Evolutionary conservation across 2,888 invertebrate genomes (phyloP).

Genomic region (Athalia cordata): DNA sequence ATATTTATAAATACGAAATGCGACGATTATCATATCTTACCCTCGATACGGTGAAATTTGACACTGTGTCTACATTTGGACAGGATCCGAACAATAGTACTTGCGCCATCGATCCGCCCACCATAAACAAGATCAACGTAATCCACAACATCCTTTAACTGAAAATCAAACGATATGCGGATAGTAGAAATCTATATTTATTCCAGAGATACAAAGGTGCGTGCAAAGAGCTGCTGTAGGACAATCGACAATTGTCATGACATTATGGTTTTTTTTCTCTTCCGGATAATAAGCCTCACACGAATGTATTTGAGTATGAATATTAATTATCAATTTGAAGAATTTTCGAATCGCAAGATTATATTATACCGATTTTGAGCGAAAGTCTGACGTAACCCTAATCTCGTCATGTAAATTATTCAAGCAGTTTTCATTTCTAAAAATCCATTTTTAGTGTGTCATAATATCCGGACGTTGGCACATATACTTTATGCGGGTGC

Average conservation of each 20-base stretch:
- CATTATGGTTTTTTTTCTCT: too few species aligned
- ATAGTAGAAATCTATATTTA: neutral
- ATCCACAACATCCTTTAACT: conserved; percentile 55
- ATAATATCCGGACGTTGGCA: too few species aligned
- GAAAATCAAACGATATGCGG: conserved; percentile 2
- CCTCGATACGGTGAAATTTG: conserved; percentile 77
- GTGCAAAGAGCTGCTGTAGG: too few species aligned
- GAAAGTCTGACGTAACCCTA: neutral
- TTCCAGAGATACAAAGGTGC: too few species aligned
- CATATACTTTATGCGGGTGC: too few species aligned
- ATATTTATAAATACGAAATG: neutral
- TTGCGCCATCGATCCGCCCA: conserved; percentile 73
- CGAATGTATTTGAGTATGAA: too few species aligned
- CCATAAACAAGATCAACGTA: conserved; percentile 54
- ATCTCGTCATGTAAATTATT: neutral
- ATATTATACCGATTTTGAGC: neutral
- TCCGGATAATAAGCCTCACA: too few species aligned
- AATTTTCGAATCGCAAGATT: too few species aligned
- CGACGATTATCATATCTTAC: conserved; percentile 70
- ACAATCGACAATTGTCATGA: too few species aligned
- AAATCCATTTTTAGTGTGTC: neutral
- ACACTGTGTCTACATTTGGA: conserved; percentile 78
- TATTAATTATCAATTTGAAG: too few species aligned
- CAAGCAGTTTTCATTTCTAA: neutral
- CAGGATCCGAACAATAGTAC: conserved; percentile 80